A percentile compares a stretch with the other conserved stretches of the same genome.
Conservation (phyloP, 1,140 invertebrate genomes). For the Galleria mellonella region DNA sequence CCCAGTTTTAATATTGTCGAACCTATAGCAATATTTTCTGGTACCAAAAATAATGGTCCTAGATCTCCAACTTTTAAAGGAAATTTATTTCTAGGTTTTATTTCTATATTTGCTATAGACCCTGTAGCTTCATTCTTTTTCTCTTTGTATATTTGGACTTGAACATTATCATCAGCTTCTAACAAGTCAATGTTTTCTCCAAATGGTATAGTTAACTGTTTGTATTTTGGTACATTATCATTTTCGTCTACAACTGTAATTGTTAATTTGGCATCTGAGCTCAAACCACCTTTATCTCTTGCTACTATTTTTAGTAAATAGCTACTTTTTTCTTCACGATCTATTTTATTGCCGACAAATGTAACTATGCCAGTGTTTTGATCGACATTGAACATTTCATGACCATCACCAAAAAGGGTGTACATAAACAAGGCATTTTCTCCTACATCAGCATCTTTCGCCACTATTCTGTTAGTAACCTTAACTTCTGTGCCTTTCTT, state of each 20-base stretch:
- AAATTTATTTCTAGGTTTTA: conserved; percentile 72
- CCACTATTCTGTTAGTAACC: conserved; percentile 79
- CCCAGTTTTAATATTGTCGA: conserved; percentile 85
- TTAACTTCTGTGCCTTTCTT: conserved; percentile 82
- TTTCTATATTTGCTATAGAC: conserved; percentile 43
- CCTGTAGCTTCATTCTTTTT: conserved; percentile 41
- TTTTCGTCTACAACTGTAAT: conserved; percentile 87
- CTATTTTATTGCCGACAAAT: conserved; percentile 77
- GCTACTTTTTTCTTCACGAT: conserved; percentile 82
- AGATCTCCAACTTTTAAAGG: conserved; percentile 48
- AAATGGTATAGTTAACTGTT: conserved; percentile 79
- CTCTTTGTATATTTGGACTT: conserved; percentile 65
- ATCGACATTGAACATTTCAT: conserved; percentile 85
- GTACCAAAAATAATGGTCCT: conserved; percentile 79
- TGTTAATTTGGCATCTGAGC: conserved; percentile 81
- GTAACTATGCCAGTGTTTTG: conserved; percentile 78
- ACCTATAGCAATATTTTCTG: conserved; percentile 85
- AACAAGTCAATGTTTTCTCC: conserved; percentile 80
- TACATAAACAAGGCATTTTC: conserved; percentile 85
- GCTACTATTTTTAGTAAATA: conserved; percentile 85
- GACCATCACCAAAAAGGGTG: conserved; percentile 82
- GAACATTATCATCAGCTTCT: conserved; percentile 72
- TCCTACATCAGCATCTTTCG: conserved; percentile 86
- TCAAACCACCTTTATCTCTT: conserved; percentile 83
- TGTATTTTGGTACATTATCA: conserved; percentile 86